Evolutionary conservation across 2,113 vertebrate genomes (phyloP).

Genomic region (Gavia stellata): DNA sequence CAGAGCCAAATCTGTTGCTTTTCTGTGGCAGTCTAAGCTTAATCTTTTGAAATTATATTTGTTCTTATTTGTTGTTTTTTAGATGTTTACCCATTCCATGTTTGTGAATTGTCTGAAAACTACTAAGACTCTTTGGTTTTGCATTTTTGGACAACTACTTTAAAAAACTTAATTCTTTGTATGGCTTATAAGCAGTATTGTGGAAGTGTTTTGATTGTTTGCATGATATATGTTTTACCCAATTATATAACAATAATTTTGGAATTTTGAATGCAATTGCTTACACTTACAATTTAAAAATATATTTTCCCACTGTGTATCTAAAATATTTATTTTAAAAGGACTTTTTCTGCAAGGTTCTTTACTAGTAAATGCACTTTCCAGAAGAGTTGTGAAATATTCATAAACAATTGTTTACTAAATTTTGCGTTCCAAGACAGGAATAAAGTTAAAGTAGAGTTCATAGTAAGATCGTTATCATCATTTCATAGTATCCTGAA

Average conservation of each 20-base stretch:
- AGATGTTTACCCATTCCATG: not conserved
- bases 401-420: not conserved
- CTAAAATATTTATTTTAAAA: not conserved
- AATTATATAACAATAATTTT: not conserved
- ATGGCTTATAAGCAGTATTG: not conserved
- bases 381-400: not conserved
- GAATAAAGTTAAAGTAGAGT: not conserved
- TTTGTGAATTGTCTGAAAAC: not conserved
- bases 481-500: not conserved
- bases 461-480: not conserved
- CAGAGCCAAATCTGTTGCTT: not conserved
- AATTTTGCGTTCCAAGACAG: not conserved
- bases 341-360: not conserved
- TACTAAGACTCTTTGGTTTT: not conserved
- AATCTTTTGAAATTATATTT: not conserved
- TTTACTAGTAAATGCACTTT: not conserved
- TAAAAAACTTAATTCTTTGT: not conserved
- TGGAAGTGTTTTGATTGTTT: not conserved
- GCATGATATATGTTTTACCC: not conserved
- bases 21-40: not conserved
- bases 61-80: not conserved
- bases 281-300: not conserved
- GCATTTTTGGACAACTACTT: not conserved
- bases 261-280: not conserved
- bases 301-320: not conserved